A percentile compares a stretch with the other conserved stretches of the same genome.
phyloP scores from a whole-genome alignment of 2,797 vertebrate species.

The Gambusia yucatana region DNA sequence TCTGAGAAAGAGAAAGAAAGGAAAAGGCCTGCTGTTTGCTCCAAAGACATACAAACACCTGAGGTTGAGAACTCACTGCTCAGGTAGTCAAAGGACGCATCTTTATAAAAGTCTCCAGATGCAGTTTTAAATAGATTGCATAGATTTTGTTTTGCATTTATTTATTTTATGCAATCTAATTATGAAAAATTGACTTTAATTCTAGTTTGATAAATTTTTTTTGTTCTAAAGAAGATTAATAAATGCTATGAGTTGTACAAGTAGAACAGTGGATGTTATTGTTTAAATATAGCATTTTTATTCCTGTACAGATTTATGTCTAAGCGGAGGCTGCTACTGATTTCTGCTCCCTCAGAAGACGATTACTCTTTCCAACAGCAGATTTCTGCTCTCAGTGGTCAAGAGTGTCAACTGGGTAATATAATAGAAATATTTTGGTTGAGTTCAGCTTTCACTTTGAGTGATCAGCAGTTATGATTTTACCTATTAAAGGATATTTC shows the following conservation, averaged over 20 bases:
- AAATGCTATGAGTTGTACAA: not conserved
- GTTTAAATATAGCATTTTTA: not conserved
- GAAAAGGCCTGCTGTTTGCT: slow-evolving; percentile 59
- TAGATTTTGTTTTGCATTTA: not conserved
- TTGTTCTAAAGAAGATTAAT: not conserved
- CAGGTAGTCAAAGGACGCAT: slow-evolving; percentile 59
- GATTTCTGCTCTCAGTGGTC: slow-evolving; percentile 76
- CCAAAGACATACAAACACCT: slow-evolving; percentile 35
- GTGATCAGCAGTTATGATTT: not conserved
- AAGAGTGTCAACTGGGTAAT: slow-evolving; percentile 80
- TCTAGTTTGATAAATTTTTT: not conserved
- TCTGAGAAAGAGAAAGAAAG: slow-evolving; percentile 76
- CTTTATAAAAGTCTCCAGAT: no score
- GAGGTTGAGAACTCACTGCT: slow-evolving; percentile 72
- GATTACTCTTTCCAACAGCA: slow-evolving; percentile 85
- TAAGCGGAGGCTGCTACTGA: slow-evolving; percentile 81
- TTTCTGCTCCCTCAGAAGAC: slow-evolving; percentile 80
- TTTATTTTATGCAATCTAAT: not conserved
- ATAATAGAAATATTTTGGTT: slow-evolving; percentile 14
- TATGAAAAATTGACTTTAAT: not conserved
- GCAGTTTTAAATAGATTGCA: not conserved
- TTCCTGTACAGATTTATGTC: slow-evolving; percentile 77
- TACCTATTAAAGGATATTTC: not conserved
- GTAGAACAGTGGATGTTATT: not conserved
- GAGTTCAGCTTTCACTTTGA: slow-evolving; percentile 1